Base-by-base conservation (phyloP, 1,140 invertebrate species). In the Diploscapter pachys region DNA sequence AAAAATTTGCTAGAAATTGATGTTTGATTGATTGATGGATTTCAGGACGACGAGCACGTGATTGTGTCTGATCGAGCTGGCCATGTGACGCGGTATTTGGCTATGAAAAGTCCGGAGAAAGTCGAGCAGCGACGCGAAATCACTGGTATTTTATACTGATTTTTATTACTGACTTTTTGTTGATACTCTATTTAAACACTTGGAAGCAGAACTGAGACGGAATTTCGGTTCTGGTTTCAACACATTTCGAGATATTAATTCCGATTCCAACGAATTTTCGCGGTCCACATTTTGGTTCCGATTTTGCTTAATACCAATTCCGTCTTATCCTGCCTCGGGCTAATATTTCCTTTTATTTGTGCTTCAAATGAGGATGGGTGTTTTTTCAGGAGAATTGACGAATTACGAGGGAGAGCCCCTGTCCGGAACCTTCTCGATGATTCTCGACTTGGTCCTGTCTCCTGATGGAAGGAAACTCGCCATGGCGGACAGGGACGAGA, bases 391-490 rank as follows among this genome's bases (percentile, higher is more conserved):
- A 5, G 66, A 68, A 53, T 6, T 68, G 9, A 55, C 52, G 13
- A 5, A 54, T 68, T 68, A 9, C 48, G 66, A 68, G 50, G 66
- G 66, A 6, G 66, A 68, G 2, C 66, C 66, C 6, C 66, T 68
- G 65, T 57, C 63, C 31, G 73, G 73, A 53, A 67, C 73, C n/a
- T 63, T 74, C 63, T 74, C 73, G 8, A 74, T 74, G 73, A 50
- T 74, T 52, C 54, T 74, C 13, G 73, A 74, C 50, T 57, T 74
- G 4, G 73, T 67, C 6, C 54, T 74, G 52, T 56, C 52, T 63
- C 65, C 66, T 9, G 66, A 74, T 54, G 64, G 64, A 51, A 74
- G 63, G 11, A 50, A 49, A 51, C 50, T 74, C 6, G 13, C 63
- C 8, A 63, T 74, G 63, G 64, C 73, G n/a, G 73, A 74, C 31